Evolutionary conservation across 2,888 invertebrate genomes (phyloP).

Genomic region (Notodonta dromedarius): DNA sequence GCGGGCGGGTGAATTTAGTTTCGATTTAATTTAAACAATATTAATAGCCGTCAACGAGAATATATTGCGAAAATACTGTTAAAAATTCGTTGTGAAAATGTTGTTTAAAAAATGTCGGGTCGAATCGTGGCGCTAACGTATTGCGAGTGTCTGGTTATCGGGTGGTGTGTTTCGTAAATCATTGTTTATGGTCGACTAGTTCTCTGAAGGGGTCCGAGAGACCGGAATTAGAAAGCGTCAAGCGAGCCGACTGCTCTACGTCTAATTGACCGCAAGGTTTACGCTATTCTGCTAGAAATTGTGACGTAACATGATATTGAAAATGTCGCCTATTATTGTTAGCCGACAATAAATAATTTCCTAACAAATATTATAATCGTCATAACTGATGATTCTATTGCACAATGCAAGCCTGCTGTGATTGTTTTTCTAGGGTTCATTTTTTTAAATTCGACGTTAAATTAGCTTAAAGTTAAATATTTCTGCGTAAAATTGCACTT

Average conservation of each 20-base stretch:
- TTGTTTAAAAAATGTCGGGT: constrained; percentile 57
- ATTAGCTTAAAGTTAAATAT: constrained; percentile 19
- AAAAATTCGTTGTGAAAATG: constrained; percentile 56
- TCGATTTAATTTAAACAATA: constrained; percentile 50
- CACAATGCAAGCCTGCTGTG: constrained; percentile 9
- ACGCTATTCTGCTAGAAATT: constrained; percentile 68
- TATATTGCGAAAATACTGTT: constrained; percentile 43
- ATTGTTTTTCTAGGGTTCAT: constrained; percentile 15
- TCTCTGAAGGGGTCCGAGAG: constrained; percentile 71
- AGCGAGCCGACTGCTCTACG: constrained; percentile 63
- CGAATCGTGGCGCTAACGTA: constrained; percentile 59
- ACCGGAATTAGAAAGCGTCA: constrained; percentile 82
- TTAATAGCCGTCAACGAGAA: constrained; percentile 35
- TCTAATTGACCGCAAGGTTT: constrained; percentile 81
- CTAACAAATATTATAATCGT: neutral
- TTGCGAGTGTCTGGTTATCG: constrained; percentile 56
- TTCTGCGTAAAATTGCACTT: constrained; percentile 24
- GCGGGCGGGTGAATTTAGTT: constrained; percentile 32
- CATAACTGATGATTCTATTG: constrained; percentile 5
- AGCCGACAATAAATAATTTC: neutral
- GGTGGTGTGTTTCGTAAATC: constrained; percentile 74
- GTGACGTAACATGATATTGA: constrained; percentile 59
- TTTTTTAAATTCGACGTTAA: constrained; percentile 32
- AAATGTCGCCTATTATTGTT: constrained; percentile 21
- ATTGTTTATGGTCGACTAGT: constrained; percentile 80